phyloP scores from a whole-genome alignment of 2,113 vertebrate genomes.

The Gila orcuttii region DNA sequence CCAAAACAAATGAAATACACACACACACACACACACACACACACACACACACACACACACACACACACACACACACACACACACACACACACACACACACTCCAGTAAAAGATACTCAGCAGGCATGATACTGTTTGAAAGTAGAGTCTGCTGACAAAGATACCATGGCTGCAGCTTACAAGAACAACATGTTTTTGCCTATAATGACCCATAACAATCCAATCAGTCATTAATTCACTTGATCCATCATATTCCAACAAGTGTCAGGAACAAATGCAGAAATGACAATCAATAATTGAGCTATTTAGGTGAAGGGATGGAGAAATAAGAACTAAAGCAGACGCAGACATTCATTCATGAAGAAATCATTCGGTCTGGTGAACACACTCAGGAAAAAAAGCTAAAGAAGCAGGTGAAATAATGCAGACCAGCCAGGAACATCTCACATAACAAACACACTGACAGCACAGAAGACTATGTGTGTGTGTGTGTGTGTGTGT shows the following conservation, averaged over 20 bases:
- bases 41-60: background rate
- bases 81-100: background rate
- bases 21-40: background rate
- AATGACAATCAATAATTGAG: slow-evolving; percentile 1
- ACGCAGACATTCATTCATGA: background rate
- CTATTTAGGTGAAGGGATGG: background rate
- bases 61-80: too few relatives aligned
- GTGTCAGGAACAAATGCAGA: background rate
- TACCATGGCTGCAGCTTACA: slow-evolving; percentile 4
- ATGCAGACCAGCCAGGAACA: background rate
- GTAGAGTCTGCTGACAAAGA: slow-evolving; percentile 37
- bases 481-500: background rate
- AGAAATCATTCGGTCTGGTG: slow-evolving; percentile 1
- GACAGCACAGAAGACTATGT: background rate
- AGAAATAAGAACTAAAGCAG: background rate
- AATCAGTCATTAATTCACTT: background rate
- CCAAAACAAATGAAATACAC: slow-evolving; percentile 59
- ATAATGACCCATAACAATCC: background rate
- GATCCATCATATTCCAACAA: slow-evolving; percentile 28
- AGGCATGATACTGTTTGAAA: slow-evolving; percentile 48
- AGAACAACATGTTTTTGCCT: background rate
- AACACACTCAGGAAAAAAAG: background rate
- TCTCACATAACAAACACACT: slow-evolving; percentile 7
- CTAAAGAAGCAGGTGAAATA: slow-evolving; percentile 2
- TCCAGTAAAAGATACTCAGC: slow-evolving; percentile 46